Base-by-base conservation (phyloP, 1,140 invertebrate genomes). In the Brachionus asplanchnoidis region DNA sequence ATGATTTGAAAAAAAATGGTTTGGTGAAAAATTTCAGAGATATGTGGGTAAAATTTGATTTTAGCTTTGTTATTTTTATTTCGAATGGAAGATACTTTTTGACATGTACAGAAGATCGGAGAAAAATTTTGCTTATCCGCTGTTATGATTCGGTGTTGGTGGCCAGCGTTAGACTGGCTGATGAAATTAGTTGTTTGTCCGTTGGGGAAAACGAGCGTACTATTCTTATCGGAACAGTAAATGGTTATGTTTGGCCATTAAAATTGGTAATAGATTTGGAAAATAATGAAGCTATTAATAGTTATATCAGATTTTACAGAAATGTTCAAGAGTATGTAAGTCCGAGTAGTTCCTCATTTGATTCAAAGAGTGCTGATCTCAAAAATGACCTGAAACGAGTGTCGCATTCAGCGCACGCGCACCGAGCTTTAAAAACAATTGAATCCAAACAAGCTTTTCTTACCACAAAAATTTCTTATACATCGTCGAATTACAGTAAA, bases 221-320 rank as follows among this genome's bases (percentile, higher is more conserved):
- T 26, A 36, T 82, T 65, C 8, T 60, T 44, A 40, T 65, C 26
- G 79, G 79, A 65, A 82, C 79, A 20, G 32, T 20, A 42, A 68
- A 60, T 65, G 79, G 79, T 65, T 68, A 82, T 26, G 50, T 60
- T 60, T 65, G 53, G n/a, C 65, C 65, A 32, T 65, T 82, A 9
- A 60, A 82, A 65, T 46, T 82, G 17, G 53, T 82, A 4, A 36
- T 82, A 28, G 79, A 82, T 65, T 82, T 82, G 32, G 79, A 82
- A 17, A 53, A 82, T 65, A 65, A 44, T 23, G 79, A 82, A 23
- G 79, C 79, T n/a, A 36, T 68, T 26, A 23, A 60, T 9, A 82
- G 14, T 26, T 82, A 65, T 82, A 36, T 77, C 23, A 77, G 50
- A 77, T 77, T 53, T 77, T 77, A 77, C 26, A 8, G 73, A 36